Percentiles rank a stretch among this genome's conserved stretches.
Conservation (phyloP, 1,140 invertebrate species). For the Battus philenor region DNA sequence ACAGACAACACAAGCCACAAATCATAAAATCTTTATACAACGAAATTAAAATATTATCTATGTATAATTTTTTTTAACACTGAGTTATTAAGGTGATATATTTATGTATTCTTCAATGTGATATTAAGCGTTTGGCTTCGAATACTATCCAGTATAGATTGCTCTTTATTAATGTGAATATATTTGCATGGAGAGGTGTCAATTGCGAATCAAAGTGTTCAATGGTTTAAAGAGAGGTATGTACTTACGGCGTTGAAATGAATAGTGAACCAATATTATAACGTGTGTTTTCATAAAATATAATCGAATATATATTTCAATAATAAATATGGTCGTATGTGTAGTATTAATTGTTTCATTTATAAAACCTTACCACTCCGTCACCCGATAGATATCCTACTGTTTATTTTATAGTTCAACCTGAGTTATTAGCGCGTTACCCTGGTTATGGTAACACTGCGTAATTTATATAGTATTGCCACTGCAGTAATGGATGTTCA, state of each 20-base stretch:
- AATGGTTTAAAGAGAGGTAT: conserved; percentile 12
- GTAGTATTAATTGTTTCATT: conserved; percentile 49
- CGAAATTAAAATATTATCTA: not conserved
- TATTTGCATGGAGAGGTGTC: too few species aligned
- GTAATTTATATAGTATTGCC: too few species aligned
- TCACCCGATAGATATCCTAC: too few species aligned
- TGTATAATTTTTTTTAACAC: not conserved
- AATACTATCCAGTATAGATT: conserved; percentile 17
- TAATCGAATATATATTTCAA: conserved; percentile 45
- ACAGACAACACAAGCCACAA: not conserved
- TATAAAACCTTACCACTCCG: too few species aligned
- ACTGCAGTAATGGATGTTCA: too few species aligned
- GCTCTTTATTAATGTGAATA: conserved; percentile 1
- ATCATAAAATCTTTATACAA: not conserved
- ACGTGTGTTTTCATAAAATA: conserved; percentile 35
- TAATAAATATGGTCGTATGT: conserved; percentile 58
- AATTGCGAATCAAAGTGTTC: too few species aligned
- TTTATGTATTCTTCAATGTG: not conserved
- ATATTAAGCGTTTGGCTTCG: conserved; percentile 2
- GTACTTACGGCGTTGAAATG: conserved; percentile 24
- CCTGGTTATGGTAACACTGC: too few species aligned
- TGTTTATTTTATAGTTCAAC: too few species aligned
- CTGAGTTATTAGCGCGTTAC: too few species aligned
- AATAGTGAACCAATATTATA: conserved; percentile 20
- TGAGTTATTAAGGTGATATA: not conserved